Base-by-base conservation (phyloP, 2,888 invertebrate species). In the Eueremaeus valkanovi region DNA sequence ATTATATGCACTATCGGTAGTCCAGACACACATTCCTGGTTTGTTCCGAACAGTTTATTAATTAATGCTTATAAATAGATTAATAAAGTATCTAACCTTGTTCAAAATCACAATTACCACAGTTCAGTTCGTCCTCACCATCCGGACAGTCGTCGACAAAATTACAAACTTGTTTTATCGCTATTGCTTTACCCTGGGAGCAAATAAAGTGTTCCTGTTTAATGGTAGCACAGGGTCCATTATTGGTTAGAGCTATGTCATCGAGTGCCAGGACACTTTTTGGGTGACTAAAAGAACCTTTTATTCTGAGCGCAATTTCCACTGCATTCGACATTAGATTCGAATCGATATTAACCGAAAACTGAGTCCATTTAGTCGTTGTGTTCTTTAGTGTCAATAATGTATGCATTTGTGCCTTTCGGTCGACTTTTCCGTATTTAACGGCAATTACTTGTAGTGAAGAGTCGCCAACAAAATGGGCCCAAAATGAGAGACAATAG, bases 71-170 rank as follows among this genome's bases (percentile, higher is more conserved):
- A n/a, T n/a, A n/a, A n/a, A n/a, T n/a, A n/a, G n/a, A n/a, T n/a
- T n/a, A n/a, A n/a, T n/a, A n/a, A n/a, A n/a, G n/a, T n/a, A n/a
- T n/a, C n/a, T n/a, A 16, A 73, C 73, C 73, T 3, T 16, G 27
- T n/a, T 73, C 73, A 29, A 73, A 73, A 29, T 73, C 61, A 24
- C 73, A 73, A 6, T 6, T n/a, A 13, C 73, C 73, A 70, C 73
- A 73, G 27, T 73, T n/a, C 9, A 27, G 8, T 29, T 73, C 73
- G 27, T 73, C 73, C 8, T 27, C 9, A 8, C 36, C 33, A 2
- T 68, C n/a, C 9, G 33, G 3, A 18, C 73, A 73, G 9, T 73
- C 63, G 2, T 58, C 40, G 6, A 58, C 21, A 68, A 73, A 73
- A 45, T 73, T 68, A 29, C 73, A 73, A 8, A 73, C 27, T 18